Percentiles rank a stretch among this genome's conserved stretches.
These are phyloP conservation scores for Taurulus bubalis DNA, from an alignment of 2,113 vertebrate species.

Conservation along the genomic window DNA sequence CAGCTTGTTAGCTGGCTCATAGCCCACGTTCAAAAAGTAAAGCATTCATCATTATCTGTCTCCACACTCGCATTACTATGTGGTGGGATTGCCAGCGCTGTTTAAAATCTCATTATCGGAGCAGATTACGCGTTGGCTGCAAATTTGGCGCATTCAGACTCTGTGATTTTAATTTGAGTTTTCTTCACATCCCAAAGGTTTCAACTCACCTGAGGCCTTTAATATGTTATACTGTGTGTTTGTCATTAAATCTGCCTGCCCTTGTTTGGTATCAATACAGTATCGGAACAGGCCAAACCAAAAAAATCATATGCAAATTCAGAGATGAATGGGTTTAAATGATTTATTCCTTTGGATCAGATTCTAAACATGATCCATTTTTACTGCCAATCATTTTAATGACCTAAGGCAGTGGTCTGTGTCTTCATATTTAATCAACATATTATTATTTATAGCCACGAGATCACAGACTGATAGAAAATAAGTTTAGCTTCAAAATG, in stretches of 20 bases:
- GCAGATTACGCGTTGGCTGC: constrained; percentile 40
- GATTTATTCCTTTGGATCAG: constrained; percentile 37
- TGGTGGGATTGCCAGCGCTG: constrained; percentile 18
- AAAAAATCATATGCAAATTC: constrained; percentile 1
- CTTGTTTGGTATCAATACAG: constrained; percentile 11
- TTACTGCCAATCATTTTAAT: background rate
- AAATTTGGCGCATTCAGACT: constrained; percentile 15
- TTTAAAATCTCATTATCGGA: constrained; percentile 55
- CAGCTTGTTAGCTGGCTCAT: constrained; percentile 47
- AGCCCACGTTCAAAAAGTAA: constrained; percentile 33
- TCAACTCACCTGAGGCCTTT: constrained; percentile 48
- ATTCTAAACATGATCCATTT: constrained; percentile 16
- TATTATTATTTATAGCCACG: constrained; percentile 24
- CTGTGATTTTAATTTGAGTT: constrained; percentile 26
- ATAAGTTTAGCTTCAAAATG: background rate
- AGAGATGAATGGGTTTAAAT: constrained; percentile 29
- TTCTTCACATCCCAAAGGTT: constrained; percentile 24
- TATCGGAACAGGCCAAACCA: constrained; percentile 5
- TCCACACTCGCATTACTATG: constrained; percentile 37
- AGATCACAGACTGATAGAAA: constrained; percentile 10
- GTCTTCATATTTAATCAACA: constrained; percentile 27
- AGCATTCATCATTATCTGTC: constrained; percentile 52
- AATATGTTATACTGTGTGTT: constrained; percentile 10
- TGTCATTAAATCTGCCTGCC: constrained; percentile 7
- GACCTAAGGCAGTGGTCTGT: constrained; percentile 1